Percentiles rank a stretch among this genome's conserved stretches.
Conservation (phyloP, 2,113 vertebrate genomes). For the Ammodytes dubius region DNA sequence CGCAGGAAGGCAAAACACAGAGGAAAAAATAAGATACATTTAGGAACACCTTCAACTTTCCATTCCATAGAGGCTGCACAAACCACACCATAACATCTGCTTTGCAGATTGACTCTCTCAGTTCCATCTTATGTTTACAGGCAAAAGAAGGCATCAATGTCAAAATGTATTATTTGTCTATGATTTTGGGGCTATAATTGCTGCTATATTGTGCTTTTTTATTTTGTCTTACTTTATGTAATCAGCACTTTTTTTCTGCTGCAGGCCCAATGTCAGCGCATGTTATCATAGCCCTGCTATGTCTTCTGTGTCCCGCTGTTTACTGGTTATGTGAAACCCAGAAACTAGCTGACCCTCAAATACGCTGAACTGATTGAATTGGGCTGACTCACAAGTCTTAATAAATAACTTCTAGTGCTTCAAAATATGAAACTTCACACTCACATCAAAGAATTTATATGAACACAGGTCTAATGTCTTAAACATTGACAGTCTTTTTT, state of each 20-base stretch:
- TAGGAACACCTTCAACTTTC: background rate
- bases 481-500: conserved; percentile 4
- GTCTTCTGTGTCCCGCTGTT: background rate
- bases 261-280: background rate
- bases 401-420: background rate
- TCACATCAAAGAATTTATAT: background rate
- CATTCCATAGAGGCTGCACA: background rate
- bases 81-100: conserved; percentile 19
- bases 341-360: background rate
- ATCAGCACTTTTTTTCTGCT: conserved; percentile 1
- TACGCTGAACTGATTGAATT: background rate
- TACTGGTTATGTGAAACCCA: background rate
- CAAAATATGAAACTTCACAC: background rate
- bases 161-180: background rate
- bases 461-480: background rate
- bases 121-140: conserved; percentile 27
- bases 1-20: conserved; percentile 26
- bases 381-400: background rate
- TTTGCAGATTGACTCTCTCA: conserved; percentile 11
- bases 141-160: background rate
- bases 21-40: conserved; percentile 38
- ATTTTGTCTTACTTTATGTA: conserved; percentile 1
- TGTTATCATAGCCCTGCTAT: background rate
- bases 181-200: background rate
- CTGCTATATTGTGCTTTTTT: background rate